Conservation (phyloP, 2,797 vertebrate genomes). For the Lophotriccus pileatus region DNA sequence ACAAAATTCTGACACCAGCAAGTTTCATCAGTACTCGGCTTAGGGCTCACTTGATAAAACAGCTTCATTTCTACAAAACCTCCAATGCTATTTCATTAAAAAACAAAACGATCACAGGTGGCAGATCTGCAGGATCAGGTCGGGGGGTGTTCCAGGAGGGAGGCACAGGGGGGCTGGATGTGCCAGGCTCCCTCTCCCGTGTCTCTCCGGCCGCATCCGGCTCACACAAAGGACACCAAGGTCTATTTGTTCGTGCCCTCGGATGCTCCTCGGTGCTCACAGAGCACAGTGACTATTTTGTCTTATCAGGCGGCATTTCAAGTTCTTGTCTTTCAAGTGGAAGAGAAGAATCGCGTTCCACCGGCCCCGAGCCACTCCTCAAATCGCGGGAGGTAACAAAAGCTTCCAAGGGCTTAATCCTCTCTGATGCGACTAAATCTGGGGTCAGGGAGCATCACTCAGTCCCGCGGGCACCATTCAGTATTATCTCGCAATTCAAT, state of each 20-base stretch:
- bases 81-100: background rate
- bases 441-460: background rate
- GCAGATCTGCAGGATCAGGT: background rate
- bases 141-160: background rate
- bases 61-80: background rate
- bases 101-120: background rate
- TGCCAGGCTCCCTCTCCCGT: background rate
- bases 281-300: background rate
- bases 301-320: background rate
- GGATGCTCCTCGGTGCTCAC: background rate
- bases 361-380: background rate
- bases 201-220: background rate
- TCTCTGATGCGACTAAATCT: background rate
- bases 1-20: rapidly evolving
- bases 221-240: background rate
- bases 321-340: background rate
- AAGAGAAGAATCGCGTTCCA: background rate
- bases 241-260: background rate
- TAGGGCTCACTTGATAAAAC: background rate
- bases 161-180: background rate
- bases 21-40: background rate
- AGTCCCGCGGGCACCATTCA: background rate
- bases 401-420: background rate
- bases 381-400: background rate
- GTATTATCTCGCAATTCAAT: rapidly evolving